A percentile compares a stretch with the other conserved stretches of the same genome.
Conservation (phyloP, 1,140 invertebrate genomes). For the Temnothorax nylanderi region DNA sequence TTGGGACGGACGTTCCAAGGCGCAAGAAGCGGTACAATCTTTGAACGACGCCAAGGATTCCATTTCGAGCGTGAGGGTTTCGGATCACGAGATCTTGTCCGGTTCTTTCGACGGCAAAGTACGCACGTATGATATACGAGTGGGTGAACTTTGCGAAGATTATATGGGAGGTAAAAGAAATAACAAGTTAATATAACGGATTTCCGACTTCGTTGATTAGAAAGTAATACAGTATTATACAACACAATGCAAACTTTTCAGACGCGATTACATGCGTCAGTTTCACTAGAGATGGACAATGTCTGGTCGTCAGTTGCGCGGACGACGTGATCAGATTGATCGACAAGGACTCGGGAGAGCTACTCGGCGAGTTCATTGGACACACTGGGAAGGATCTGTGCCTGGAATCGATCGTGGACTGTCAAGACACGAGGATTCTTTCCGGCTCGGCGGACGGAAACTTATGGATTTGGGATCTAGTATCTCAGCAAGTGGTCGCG, state of each 20-base stretch:
- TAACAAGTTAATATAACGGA: constrained; percentile 10
- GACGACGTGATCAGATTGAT: constrained; percentile 94
- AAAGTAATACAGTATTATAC: background rate
- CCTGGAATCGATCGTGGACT: constrained; percentile 94
- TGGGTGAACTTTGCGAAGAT: constrained; percentile 93
- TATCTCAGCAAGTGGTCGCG: constrained; percentile 89
- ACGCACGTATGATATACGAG: constrained; percentile 95
- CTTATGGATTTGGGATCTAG: constrained; percentile 95
- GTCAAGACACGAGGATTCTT: constrained; percentile 93
- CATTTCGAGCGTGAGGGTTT: constrained; percentile 94
- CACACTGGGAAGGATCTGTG: constrained; percentile 93
- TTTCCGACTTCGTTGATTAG: background rate
- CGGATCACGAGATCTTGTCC: constrained; percentile 96
- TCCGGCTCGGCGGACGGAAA: constrained; percentile 95
- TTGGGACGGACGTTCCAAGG: constrained; percentile 94
- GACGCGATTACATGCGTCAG: constrained; percentile 91
- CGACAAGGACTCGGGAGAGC: constrained; percentile 95
- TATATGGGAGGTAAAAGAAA: constrained; percentile 91
- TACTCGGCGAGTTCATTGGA: constrained; percentile 92
- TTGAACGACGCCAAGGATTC: constrained; percentile 97
- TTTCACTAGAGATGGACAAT: constrained; percentile 95
- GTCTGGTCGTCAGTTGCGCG: constrained; percentile 93
- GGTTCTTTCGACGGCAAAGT: constrained; percentile 96
- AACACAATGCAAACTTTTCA: constrained; percentile 77
- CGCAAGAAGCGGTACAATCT: constrained; percentile 92